These are phyloP conservation scores for Megalops cyprinoides DNA, from an alignment of 2,797 vertebrate genomes.

Conservation along the genomic window DNA sequence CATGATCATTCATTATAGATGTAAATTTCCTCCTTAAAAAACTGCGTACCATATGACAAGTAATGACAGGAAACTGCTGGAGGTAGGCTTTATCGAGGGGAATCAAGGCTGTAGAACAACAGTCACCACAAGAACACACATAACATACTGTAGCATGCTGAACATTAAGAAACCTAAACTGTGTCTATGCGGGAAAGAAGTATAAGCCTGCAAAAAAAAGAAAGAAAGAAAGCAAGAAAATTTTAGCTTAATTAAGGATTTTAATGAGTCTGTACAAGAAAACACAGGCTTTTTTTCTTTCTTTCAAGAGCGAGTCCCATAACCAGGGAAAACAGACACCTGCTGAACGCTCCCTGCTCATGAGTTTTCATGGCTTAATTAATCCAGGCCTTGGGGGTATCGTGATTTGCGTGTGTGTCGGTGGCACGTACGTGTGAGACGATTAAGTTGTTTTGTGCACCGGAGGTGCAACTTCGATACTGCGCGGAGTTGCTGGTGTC, in stretches of 20 bases:
- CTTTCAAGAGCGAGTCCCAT: constrained; percentile 71
- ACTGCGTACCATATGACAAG: constrained; percentile 1
- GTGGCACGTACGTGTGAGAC: constrained; percentile 71
- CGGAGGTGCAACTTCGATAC: constrained; percentile 71
- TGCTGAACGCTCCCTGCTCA: constrained; percentile 74
- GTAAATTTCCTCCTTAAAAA: background rate
- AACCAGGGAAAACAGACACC: constrained; percentile 76
- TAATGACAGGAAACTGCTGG: background rate
- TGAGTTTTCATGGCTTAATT: constrained; percentile 81
- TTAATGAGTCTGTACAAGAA: constrained; percentile 67
- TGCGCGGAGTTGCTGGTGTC: constrained; percentile 56
- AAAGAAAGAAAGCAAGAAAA: constrained; percentile 12
- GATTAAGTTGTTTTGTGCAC: constrained; percentile 77
- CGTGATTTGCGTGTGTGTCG: constrained; percentile 70
- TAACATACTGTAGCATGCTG: too few relatives aligned
- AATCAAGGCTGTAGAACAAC: background rate
- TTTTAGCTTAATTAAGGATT: constrained; percentile 72
- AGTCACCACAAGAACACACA: constrained; percentile 48
- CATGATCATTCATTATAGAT: constrained; percentile 17
- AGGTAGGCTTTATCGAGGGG: background rate
- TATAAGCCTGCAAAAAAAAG: constrained; percentile 56
- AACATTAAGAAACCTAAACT: constrained; percentile 63
- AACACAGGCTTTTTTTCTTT: constrained; percentile 9
- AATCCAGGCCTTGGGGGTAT: constrained; percentile 80
- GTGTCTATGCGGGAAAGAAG: constrained; percentile 57